phyloP scores from a whole-genome alignment of 2,888 invertebrate species.

The Drosophila incognita region DNA sequence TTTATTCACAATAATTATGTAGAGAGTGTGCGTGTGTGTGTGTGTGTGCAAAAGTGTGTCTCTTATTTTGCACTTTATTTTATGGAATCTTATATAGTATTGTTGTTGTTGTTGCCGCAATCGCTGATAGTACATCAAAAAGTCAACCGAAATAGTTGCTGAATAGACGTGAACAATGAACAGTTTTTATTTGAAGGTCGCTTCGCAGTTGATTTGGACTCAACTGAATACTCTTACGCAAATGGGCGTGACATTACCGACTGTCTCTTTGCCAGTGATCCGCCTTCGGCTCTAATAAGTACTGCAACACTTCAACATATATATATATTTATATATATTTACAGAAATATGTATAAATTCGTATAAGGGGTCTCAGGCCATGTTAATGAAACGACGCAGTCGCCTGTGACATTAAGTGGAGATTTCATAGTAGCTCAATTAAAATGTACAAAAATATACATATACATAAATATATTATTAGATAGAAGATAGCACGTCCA shows the following conservation, averaged over 20 bases:
- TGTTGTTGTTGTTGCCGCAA: constrained; percentile 23
- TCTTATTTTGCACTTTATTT: constrained; percentile 29
- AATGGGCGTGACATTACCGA: constrained; percentile 50
- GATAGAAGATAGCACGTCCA: constrained; percentile 39
- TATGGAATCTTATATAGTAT: constrained; percentile 19
- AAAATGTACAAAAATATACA: constrained; percentile 49
- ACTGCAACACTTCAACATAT: constrained; percentile 26
- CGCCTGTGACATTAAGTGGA: constrained; percentile 62
- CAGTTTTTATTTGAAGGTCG: constrained; percentile 58
- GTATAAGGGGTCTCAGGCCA: constrained; percentile 49
- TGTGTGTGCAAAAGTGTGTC: constrained; percentile 4
- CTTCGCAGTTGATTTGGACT: constrained; percentile 58
- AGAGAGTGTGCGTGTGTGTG: neutral
- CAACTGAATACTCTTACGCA: constrained; percentile 52
- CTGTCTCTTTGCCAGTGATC: neutral
- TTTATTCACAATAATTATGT: constrained; percentile 20
- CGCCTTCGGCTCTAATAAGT: constrained; percentile 30
- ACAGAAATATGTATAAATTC: constrained; percentile 2
- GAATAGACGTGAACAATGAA: constrained; percentile 50
- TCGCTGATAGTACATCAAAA: constrained; percentile 29
- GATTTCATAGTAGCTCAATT: constrained; percentile 59
- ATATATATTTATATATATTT: neutral
- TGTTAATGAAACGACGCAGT: constrained; percentile 68
- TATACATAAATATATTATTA: constrained; percentile 6
- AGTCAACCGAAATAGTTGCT: constrained; percentile 33